phyloP scores from a whole-genome alignment of 2,113 vertebrate genomes.

The Corydoras maculifer region DNA sequence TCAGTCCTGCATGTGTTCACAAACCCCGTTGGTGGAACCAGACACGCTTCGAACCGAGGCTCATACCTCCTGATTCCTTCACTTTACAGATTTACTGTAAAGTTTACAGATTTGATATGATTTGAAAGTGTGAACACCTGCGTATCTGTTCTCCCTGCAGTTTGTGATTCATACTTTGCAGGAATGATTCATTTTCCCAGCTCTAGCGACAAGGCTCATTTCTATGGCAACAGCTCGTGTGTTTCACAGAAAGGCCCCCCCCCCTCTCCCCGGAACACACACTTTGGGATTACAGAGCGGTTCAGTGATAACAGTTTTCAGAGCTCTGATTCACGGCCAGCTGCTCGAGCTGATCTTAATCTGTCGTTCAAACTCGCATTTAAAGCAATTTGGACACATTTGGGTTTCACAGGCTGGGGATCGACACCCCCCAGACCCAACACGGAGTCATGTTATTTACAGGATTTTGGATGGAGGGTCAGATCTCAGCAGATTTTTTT shows the following conservation, averaged over 20 bases:
- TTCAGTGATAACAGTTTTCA: constrained; percentile 28
- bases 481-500: too few species aligned
- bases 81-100: too few species aligned
- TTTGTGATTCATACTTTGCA: constrained; percentile 42
- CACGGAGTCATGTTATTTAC: too few species aligned
- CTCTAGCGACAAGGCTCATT: constrained; percentile 29
- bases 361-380: not conserved
- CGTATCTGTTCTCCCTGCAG: constrained; percentile 21
- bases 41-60: too few species aligned
- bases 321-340: constrained; percentile 12
- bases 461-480: too few species aligned
- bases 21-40: too few species aligned
- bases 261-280: constrained; percentile 6
- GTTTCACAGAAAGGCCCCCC: constrained; percentile 30
- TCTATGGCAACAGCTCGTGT: constrained; percentile 38
- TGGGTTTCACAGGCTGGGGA: not conserved
- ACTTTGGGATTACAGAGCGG: not conserved
- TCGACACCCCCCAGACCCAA: not conserved
- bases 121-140: not conserved
- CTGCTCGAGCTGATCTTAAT: not conserved
- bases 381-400: constrained; percentile 18
- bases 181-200: constrained; percentile 39
- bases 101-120: too few species aligned
- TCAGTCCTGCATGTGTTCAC: too few species aligned
- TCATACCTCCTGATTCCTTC: too few species aligned